Percentiles rank a stretch among this genome's conserved stretches.
Conservation (phyloP, 2,888 invertebrate species). For the Diogma glabrata region DNA sequence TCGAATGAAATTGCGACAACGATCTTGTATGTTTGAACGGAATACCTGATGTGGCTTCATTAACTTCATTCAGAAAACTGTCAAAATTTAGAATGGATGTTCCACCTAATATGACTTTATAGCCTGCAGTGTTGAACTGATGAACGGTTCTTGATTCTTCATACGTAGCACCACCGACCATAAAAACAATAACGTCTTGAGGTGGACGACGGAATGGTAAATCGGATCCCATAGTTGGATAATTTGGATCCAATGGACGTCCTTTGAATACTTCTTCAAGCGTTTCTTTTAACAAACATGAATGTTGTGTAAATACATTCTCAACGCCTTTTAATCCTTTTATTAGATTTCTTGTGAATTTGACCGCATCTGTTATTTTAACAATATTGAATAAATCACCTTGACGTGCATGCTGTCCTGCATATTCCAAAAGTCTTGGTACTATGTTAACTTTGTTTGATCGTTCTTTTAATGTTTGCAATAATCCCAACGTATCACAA, state of each 20-base stretch:
- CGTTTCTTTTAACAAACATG: conserved; percentile 79
- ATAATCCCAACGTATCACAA: conserved; percentile 66
- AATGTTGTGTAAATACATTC: conserved; percentile 98
- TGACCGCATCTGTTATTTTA: conserved; percentile 83
- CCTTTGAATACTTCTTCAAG: conserved; percentile 86
- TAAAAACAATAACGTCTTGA: conserved; percentile 91
- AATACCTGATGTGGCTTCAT: conserved; percentile 52
- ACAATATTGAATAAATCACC: conserved; percentile 78
- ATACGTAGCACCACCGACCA: conserved; percentile 92
- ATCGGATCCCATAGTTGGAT: conserved; percentile 69
- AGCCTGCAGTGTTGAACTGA: conserved; percentile 58
- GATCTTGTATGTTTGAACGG: conserved; percentile 50
- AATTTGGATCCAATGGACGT: conserved; percentile 71
- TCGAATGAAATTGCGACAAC: conserved; percentile 20
- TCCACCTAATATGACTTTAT: conserved; percentile 79
- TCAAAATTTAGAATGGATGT: conserved; percentile 81
- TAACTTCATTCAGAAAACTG: conserved; percentile 67
- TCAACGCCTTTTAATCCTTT: conserved; percentile 85
- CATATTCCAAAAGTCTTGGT: conserved; percentile 67
- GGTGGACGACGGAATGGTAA: conserved; percentile 49
- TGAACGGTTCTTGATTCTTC: conserved; percentile 86
- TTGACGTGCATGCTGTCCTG: conserved; percentile 68
- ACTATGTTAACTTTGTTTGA: conserved; percentile 54
- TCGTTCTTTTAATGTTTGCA: conserved; percentile 59
- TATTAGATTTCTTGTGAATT: conserved; percentile 46